These are phyloP conservation scores for Toxostoma redivivum DNA, from an alignment of 2,113 vertebrate genomes.

Conservation along the genomic window DNA sequence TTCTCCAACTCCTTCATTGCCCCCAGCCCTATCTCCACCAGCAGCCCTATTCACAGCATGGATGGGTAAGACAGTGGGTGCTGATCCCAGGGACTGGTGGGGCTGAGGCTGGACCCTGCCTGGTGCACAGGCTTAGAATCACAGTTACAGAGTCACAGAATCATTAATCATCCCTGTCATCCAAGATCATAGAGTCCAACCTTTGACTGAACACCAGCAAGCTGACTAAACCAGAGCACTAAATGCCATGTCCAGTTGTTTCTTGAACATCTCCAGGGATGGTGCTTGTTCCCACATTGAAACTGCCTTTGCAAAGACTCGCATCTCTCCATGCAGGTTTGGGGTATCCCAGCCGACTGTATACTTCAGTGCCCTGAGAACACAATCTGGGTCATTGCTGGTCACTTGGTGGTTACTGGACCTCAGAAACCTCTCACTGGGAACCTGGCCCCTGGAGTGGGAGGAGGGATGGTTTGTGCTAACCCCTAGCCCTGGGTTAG, in stretches of 20 bases:
- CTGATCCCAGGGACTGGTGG: background rate
- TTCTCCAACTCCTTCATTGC: slow-evolving; percentile 73
- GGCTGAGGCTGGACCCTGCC: background rate
- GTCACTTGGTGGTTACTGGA: background rate
- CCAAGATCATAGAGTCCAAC: background rate
- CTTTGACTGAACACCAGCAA: background rate
- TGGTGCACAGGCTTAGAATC: background rate
- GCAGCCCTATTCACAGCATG: slow-evolving; percentile 87
- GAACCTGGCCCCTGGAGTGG: background rate
- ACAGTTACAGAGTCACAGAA: background rate
- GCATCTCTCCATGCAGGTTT: background rate
- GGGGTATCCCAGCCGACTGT: background rate
- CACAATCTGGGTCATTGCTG: background rate
- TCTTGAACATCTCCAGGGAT: background rate
- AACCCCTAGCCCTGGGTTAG: background rate
- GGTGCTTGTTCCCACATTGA: background rate
- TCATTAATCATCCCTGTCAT: background rate
- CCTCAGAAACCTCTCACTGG: background rate
- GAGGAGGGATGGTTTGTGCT: background rate
- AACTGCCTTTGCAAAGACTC: background rate
- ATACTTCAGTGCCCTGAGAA: background rate
- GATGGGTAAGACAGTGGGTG: slow-evolving; percentile 77
- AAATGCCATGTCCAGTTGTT: background rate
- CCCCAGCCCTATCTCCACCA: slow-evolving; percentile 85
- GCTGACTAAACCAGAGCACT: background rate